Evolutionary conservation across 2,113 vertebrate species (phyloP).

Genomic region (Dipodomys ordii): DNA sequence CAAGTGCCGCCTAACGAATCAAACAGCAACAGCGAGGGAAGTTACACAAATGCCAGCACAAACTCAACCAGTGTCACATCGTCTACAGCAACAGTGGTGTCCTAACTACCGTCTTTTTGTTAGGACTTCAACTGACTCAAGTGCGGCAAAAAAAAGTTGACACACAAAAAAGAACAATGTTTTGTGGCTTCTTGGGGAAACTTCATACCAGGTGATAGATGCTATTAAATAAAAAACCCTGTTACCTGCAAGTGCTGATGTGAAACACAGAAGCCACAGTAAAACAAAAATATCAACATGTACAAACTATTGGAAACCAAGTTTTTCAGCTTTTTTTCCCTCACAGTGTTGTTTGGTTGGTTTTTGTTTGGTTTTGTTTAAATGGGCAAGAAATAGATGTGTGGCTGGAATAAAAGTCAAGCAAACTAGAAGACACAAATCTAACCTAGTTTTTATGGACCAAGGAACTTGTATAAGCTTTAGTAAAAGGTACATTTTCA

Average conservation of each 20-base stretch:
- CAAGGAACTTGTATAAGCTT: constrained; percentile 99
- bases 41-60: constrained; percentile 92
- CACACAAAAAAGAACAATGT: constrained; percentile 83
- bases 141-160: constrained; percentile 87
- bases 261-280: constrained; percentile 88
- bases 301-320: constrained; percentile 86
- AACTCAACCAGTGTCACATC: constrained; percentile 94
- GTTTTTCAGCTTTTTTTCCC: constrained; percentile 88
- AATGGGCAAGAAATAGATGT: constrained; percentile 91
- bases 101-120: constrained; percentile 92
- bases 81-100: constrained; percentile 95
- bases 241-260: constrained; percentile 88
- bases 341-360: constrained; percentile 72
- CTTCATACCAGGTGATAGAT: constrained; percentile 84
- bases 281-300: constrained; percentile 82
- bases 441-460: constrained; percentile 99
- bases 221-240: constrained; percentile 80
- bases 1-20: constrained; percentile 92
- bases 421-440: constrained; percentile 91
- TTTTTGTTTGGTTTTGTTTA: constrained; percentile 85
- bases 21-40: constrained; percentile 90
- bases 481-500: constrained; percentile 99
- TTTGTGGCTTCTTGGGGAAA: constrained; percentile 92
- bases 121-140: constrained; percentile 87
- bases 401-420: constrained; percentile 89